These are phyloP conservation scores for Zaprionus gabonicus DNA, from an alignment of 1,140 invertebrate genomes.

Conservation along the genomic window DNA sequence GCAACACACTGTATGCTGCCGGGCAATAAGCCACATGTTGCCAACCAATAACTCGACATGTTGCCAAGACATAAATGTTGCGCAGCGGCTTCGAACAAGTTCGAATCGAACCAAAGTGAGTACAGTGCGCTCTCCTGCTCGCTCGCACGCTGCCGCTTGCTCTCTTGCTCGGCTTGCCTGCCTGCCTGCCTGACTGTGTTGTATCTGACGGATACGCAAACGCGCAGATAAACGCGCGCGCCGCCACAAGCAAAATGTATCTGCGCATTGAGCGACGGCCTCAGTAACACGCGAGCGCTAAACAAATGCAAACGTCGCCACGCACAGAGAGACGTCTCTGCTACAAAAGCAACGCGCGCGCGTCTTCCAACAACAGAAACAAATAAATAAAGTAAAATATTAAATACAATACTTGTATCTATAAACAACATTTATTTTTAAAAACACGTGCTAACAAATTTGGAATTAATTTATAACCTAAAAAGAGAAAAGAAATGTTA, in stretches of 20 bases:
- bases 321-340: conserved; percentile 25
- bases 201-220: conserved; percentile 55
- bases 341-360: conserved; percentile 50
- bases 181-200: not conserved
- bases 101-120: conserved; percentile 6
- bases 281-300: conserved; percentile 76
- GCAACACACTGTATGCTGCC: not conserved
- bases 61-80: not conserved
- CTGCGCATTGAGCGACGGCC: conserved; percentile 65
- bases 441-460: not conserved
- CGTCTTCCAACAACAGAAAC: conserved; percentile 32
- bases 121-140: conserved; percentile 6
- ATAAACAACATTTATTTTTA: conserved; percentile 43
- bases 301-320: conserved; percentile 51
- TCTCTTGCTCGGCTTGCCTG: not conserved
- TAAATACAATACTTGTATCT: not conserved
- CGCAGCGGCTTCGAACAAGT: conserved; percentile 35
- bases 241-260: conserved; percentile 66
- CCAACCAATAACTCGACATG: not conserved
- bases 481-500: not conserved
- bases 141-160: not conserved
- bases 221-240: conserved; percentile 51
- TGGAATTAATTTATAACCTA: not conserved
- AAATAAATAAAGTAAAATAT: conserved; percentile 16
- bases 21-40: not conserved